Base-by-base conservation (phyloP, 2,797 vertebrate genomes). In the Trachops cirrhosus region DNA sequence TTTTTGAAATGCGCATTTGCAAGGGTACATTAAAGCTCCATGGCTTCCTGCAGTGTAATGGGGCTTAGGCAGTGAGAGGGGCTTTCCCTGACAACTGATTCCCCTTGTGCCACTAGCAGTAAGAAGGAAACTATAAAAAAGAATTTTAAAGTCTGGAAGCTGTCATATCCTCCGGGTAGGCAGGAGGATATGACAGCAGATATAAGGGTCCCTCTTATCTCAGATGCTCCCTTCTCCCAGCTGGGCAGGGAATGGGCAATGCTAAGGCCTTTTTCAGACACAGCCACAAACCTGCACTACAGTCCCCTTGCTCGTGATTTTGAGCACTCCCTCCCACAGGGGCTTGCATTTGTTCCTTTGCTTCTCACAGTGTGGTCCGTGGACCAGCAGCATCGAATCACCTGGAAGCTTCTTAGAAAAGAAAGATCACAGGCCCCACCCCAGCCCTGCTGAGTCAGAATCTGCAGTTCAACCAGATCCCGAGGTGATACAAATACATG, bases 371-470 rank as follows among this genome's bases (percentile, higher is more conserved):
- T 41, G 39, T 34, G 71, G 41, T 59, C 73, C 10, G 9, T 2
- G 32, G 54, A 64, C 70, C 52, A 88, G 87, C 21, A 86, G 26
- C n/a, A 12, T 9, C 0, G 0, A 3, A 86, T 74, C 54, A 67
- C 70, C 77, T 41, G 64, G 86, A 94, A 84, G 26, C 79, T 50
- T 39, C 15, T 89, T 82, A 83, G 79, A 39, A 78, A 97, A 75
- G 57, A 85, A 59, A 39, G 9, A 29, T 26, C 67, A 44, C 67
- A 52, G 73, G 24, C 57, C 50, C 73, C 12, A 39, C 5, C 50
- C 32, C 59, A 57, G 62, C 7, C 48, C 24, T 84, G 59, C 1
- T 19, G 19, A 78, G 41, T 90, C 73, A 64, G 52, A 86, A 90
- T 32, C 71, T 78, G n/a, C 73, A 95, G 3, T 39, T 54, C 54